Conservation (phyloP, 2,113 vertebrate species). For the Gila orcuttii region DNA sequence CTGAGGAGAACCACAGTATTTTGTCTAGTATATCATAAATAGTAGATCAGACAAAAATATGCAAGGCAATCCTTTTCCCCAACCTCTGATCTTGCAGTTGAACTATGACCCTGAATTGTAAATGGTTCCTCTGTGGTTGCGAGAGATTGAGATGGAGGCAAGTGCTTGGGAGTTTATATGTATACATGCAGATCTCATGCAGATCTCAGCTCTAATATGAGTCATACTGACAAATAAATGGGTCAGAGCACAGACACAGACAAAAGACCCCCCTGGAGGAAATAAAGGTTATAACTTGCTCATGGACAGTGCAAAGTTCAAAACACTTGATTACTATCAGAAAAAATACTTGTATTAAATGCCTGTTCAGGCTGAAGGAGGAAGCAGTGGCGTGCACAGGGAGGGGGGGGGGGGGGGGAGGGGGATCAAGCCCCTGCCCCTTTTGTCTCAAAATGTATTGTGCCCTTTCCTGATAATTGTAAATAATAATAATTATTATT, state of each 20-base stretch:
- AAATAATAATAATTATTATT: too few relatives aligned
- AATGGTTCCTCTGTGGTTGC: not conserved
- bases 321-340: conserved; percentile 1
- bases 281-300: conserved; percentile 21
- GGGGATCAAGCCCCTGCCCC: too few relatives aligned
- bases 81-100: not conserved
- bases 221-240: conserved; percentile 22
- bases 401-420: too few relatives aligned
- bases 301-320: conserved; percentile 19
- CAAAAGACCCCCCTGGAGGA: conserved; percentile 30
- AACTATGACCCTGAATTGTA: not conserved
- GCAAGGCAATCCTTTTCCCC: not conserved
- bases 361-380: not conserved
- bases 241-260: conserved; percentile 21
- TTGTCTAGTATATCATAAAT: not conserved
- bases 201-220: conserved; percentile 3
- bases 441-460: too few relatives aligned
- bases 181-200: conserved; percentile 12
- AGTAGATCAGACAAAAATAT: not conserved
- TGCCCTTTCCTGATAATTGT: too few relatives aligned
- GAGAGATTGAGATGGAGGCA: not conserved
- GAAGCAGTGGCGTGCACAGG: too few relatives aligned
- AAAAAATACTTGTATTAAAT: not conserved
- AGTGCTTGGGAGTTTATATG: not conserved
- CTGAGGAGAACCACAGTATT: not conserved